Percentiles rank a stretch among this genome's conserved stretches.
These are phyloP conservation scores for Leptocoma aspasia DNA, from an alignment of 2,113 vertebrate species.

Conservation along the genomic window DNA sequence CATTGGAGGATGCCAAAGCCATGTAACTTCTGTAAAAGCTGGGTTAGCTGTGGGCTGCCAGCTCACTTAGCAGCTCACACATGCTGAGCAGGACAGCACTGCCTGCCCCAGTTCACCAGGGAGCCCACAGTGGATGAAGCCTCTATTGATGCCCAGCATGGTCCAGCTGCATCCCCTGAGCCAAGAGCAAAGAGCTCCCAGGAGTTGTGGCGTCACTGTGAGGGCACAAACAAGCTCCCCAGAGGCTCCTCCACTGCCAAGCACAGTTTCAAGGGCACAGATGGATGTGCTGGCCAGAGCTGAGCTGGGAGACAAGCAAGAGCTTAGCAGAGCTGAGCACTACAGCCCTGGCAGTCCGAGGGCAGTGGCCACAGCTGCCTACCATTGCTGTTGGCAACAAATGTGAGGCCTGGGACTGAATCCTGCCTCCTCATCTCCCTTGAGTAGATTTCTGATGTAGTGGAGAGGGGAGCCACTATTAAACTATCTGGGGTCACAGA, in stretches of 20 bases:
- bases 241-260: neutral
- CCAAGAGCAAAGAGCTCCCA: neutral
- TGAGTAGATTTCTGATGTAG: neutral
- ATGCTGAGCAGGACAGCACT: neutral
- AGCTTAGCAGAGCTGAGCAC: neutral
- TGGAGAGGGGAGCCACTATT: neutral
- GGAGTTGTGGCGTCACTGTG: neutral
- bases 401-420: neutral
- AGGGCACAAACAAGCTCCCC: neutral
- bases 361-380: neutral
- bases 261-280: accelerated
- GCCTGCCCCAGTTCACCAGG: neutral
- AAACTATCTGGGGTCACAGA: neutral
- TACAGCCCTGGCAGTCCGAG: neutral
- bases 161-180: neutral
- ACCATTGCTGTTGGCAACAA: neutral
- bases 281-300: neutral
- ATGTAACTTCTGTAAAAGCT: neutral
- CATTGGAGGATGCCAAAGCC: neutral
- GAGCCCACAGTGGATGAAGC: neutral
- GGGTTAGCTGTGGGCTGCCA: neutral
- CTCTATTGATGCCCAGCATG: accelerated
- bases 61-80: neutral
- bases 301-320: neutral
- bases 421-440: neutral